Conservation (phyloP, 1,140 invertebrate genomes). For the Hylaeus volcanicus region DNA sequence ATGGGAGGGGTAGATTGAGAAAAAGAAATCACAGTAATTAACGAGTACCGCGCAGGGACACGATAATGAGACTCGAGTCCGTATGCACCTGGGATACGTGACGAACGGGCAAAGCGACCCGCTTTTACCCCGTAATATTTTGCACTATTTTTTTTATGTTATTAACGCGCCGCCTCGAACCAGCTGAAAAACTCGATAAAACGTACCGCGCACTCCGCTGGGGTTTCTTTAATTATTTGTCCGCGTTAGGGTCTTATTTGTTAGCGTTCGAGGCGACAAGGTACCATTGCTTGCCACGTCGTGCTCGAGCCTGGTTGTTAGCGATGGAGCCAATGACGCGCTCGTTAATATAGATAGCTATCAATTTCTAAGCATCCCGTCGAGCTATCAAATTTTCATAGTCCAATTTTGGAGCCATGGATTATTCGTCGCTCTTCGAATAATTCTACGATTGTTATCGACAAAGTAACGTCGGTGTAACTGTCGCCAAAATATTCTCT, state of each 20-base stretch:
- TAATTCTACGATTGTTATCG: too few species aligned
- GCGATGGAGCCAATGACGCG: too few species aligned
- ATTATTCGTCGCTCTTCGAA: too few species aligned
- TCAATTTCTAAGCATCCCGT: too few species aligned
- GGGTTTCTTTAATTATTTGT: constrained; percentile 32
- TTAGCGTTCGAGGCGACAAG: not conserved
- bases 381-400: too few species aligned
- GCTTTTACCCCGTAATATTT: constrained; percentile 13
- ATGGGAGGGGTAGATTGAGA: not conserved
- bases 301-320: too few species aligned
- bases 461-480: too few species aligned
- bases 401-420: too few species aligned
- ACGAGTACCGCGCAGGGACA: constrained; percentile 27
- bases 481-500: too few species aligned
- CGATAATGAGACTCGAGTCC: constrained; percentile 37
- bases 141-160: constrained; percentile 38
- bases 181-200: constrained; percentile 2
- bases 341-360: too few species aligned
- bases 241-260: not conserved
- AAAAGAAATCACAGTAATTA: constrained; percentile 39
- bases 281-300: not conserved
- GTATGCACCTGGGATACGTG: not conserved
- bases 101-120: not conserved
- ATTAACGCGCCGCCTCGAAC: not conserved
- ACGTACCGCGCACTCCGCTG: constrained; percentile 15